A percentile compares a stretch with the other conserved stretches of the same genome.
Conservation (phyloP, 2,888 invertebrate species). For the Eumacrocentrus americanus region DNA sequence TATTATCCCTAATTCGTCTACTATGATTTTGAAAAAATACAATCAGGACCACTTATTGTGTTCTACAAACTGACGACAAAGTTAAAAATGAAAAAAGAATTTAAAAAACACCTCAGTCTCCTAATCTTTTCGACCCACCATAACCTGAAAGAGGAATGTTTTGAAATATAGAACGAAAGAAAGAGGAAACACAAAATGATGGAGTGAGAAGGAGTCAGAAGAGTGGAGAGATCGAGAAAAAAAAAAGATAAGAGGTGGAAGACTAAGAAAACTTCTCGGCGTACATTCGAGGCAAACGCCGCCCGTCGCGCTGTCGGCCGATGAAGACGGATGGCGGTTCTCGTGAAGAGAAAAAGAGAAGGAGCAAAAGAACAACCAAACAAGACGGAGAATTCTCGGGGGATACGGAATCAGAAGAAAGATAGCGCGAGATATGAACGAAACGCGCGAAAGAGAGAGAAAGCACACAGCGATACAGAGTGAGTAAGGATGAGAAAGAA, state of each 20-base stretch:
- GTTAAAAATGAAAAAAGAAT: too few species aligned
- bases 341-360: constrained; percentile 38
- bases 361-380: constrained; percentile 22
- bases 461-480: constrained; percentile 25
- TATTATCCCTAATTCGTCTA: too few species aligned
- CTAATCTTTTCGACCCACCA: constrained; percentile 34
- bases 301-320: constrained; percentile 63
- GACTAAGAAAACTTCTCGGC: constrained; percentile 59
- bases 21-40: too few species aligned
- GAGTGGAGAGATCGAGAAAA: constrained; percentile 30
- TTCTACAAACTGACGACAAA: too few species aligned
- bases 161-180: constrained; percentile 43
- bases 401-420: constrained; percentile 35
- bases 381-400: constrained; percentile 39
- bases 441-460: constrained; percentile 36
- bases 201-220: constrained; percentile 27
- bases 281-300: constrained; percentile 62
- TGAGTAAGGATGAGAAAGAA: constrained; percentile 35
- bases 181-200: constrained; percentile 40
- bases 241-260: constrained; percentile 46
- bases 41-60: too few species aligned
- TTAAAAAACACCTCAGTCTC: too few species aligned
- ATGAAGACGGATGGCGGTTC: constrained; percentile 62
- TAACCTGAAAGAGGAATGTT: constrained; percentile 52
- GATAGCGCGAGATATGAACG: constrained; percentile 29